phyloP scores from a whole-genome alignment of 2,888 invertebrate genomes.

The Eumerus sabulonum region DNA sequence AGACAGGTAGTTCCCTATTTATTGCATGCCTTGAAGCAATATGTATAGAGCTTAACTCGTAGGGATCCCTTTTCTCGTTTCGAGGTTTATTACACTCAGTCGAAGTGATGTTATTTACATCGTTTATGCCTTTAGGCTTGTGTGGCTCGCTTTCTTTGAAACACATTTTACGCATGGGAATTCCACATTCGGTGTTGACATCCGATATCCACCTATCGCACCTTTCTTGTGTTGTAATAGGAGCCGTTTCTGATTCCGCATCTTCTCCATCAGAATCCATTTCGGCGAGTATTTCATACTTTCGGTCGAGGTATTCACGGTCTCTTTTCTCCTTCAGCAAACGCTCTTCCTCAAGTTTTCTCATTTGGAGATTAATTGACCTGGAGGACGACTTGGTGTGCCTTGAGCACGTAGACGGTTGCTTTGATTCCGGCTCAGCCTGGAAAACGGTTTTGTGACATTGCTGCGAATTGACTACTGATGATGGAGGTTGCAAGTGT shows the following conservation, averaged over 20 bases:
- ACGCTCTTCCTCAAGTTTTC: constrained; percentile 22
- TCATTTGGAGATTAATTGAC: constrained; percentile 16
- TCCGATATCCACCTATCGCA: constrained; percentile 17
- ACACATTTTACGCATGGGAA: background rate
- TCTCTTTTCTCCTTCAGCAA: constrained; percentile 23
- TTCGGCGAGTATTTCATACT: constrained; percentile 23
- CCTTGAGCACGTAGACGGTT: constrained; percentile 3
- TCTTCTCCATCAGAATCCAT: constrained; percentile 8
- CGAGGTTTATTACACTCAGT: no score
- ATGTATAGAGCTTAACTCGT: background rate
- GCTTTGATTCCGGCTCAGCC: background rate
- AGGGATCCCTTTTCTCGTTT: background rate
- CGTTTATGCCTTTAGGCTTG: no score
- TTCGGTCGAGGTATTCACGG: constrained; percentile 15
- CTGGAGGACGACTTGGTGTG: constrained; percentile 9
- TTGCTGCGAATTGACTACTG: background rate
- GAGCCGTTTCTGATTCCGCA: no score
- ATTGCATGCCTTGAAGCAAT: constrained; percentile 4
- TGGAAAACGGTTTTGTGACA: background rate
- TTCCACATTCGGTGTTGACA: constrained; percentile 8
- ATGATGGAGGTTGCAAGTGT: background rate
- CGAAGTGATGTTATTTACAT: no score
- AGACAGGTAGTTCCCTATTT: background rate
- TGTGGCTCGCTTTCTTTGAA: background rate
- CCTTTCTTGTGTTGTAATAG: constrained; percentile 7